These are phyloP conservation scores for Psammodynastes pulverulentus DNA, from an alignment of 2,113 vertebrate species.

Conservation along the genomic window DNA sequence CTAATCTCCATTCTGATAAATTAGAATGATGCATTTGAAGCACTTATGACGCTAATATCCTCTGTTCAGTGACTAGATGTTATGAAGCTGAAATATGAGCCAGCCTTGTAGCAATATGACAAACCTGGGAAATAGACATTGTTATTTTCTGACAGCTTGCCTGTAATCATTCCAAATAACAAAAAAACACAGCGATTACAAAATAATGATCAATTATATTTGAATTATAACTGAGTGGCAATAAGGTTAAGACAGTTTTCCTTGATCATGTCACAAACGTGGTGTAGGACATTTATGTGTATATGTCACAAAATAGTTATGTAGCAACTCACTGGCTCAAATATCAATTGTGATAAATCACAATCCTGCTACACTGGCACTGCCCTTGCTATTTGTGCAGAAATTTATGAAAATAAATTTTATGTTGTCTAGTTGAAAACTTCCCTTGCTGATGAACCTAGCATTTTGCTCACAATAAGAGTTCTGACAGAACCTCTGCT, in stretches of 20 bases:
- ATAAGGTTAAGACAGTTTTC: not conserved
- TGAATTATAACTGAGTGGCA: not conserved
- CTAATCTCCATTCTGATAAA: constrained; percentile 11
- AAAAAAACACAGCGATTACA: constrained; percentile 30
- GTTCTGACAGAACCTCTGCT: constrained; percentile 67
- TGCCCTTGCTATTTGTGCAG: constrained; percentile 33
- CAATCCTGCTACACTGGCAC: constrained; percentile 37
- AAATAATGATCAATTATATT: constrained; percentile 14
- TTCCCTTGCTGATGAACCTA: constrained; percentile 51
- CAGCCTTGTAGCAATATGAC: constrained; percentile 13
- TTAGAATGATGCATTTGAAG: constrained; percentile 31
- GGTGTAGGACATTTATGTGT: not conserved
- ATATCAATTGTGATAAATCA: constrained; percentile 14
- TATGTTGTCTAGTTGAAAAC: constrained; percentile 49
- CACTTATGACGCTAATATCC: constrained; percentile 19
- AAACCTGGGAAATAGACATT: constrained; percentile 17
- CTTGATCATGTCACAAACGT: not conserved
- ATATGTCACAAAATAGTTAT: constrained; percentile 7
- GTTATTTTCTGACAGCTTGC: not conserved
- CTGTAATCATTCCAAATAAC: not conserved
- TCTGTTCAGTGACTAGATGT: constrained; percentile 45
- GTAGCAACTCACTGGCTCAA: not conserved
- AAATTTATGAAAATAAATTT: constrained; percentile 47
- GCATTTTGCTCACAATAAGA: constrained; percentile 56
- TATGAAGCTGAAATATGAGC: constrained; percentile 31